phyloP scores from a whole-genome alignment of 2,888 invertebrate species.

The Idaea straminata region DNA sequence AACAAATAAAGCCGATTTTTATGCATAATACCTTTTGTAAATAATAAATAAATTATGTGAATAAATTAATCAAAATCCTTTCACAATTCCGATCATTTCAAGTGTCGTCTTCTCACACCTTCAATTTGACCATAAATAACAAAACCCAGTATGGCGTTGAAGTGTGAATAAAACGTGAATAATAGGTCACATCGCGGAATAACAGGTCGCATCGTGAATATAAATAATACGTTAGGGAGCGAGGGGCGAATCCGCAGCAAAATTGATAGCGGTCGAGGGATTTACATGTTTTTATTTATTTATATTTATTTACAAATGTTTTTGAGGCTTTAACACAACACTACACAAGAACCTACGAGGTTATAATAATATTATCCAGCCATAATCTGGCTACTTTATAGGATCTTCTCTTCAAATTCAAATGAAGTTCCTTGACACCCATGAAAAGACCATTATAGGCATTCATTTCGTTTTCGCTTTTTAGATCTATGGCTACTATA shows the following conservation, averaged over 20 bases:
- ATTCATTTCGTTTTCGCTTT: too few species aligned
- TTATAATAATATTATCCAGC: too few species aligned
- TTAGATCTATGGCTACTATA: too few species aligned
- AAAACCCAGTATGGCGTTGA: slow-evolving; percentile 43
- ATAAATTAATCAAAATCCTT: background rate
- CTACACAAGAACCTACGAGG: background rate
- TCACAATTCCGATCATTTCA: background rate
- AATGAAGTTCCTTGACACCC: too few species aligned
- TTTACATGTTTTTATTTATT: slow-evolving; percentile 39
- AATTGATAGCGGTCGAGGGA: slow-evolving; percentile 50
- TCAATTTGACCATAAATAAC: slow-evolving; percentile 39
- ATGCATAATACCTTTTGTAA: too few species aligned
- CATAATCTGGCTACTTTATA: too few species aligned
- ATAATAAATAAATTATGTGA: too few species aligned
- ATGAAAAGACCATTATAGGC: too few species aligned
- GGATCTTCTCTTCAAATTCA: too few species aligned
- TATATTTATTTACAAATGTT: slow-evolving; percentile 45
- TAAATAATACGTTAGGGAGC: slow-evolving; percentile 40
- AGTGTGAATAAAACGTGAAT: slow-evolving; percentile 47
- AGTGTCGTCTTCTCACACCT: background rate
- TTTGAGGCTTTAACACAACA: background rate
- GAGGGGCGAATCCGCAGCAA: slow-evolving; percentile 41
- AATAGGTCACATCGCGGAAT: slow-evolving; percentile 45
- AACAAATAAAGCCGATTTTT: too few species aligned
- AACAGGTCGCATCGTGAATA: slow-evolving; percentile 49